phyloP scores from a whole-genome alignment of 2,888 invertebrate genomes.

The Dysmachus trigonus region DNA sequence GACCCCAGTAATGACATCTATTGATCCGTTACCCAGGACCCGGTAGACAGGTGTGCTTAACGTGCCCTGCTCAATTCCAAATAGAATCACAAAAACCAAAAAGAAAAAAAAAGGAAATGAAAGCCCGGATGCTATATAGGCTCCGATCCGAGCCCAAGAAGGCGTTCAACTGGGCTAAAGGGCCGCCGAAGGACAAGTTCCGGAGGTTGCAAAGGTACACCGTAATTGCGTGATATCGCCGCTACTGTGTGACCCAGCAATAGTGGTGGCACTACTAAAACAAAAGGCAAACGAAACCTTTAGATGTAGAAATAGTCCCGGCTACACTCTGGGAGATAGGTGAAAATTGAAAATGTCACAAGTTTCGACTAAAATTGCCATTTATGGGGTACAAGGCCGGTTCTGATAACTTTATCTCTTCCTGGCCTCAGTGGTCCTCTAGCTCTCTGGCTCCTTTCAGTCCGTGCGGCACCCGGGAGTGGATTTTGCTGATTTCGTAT shows the following conservation, averaged over 20 bases:
- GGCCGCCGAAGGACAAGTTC: not conserved
- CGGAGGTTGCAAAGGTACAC: not conserved
- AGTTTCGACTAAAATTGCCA: conserved; percentile 21
- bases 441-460: too few relatives aligned
- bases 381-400: not conserved
- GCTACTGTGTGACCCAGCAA: not conserved
- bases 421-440: not conserved
- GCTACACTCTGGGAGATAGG: not conserved
- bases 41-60: conserved; percentile 24
- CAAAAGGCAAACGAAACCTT: not conserved
- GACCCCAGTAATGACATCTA: conserved; percentile 11
- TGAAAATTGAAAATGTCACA: conserved; percentile 6
- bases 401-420: conserved; percentile 11
- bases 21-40: conserved; percentile 13
- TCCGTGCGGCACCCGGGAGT: not conserved
- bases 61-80: not conserved
- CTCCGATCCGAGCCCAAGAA: not conserved
- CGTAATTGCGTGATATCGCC: conserved; percentile 1
- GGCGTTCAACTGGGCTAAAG: not conserved
- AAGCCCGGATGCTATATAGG: not conserved
- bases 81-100: too few relatives aligned
- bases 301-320: not conserved
- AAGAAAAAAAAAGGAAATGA: not conserved
- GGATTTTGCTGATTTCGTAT: not conserved
- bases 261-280: not conserved